Percentiles rank a stretch among this genome's conserved stretches.
These are phyloP conservation scores for Empis livida DNA, from an alignment of 2,888 invertebrate genomes.

Conservation along the genomic window DNA sequence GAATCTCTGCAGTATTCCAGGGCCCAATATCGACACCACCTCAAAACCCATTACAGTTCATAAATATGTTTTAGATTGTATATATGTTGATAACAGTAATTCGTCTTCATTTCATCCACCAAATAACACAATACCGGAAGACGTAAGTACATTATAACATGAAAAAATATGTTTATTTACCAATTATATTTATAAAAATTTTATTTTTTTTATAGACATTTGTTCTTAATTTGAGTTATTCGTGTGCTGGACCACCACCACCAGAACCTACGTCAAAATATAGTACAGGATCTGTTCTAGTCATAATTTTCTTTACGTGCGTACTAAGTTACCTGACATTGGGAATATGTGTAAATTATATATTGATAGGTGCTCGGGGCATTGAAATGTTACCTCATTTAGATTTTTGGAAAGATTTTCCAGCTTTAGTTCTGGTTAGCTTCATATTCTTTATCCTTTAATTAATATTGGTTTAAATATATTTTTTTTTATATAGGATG, in stretches of 20 bases:
- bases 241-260: neutral
- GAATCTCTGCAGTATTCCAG: neutral
- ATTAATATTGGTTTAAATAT: too few relatives aligned
- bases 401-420: slow-evolving; percentile 58
- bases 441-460: too few relatives aligned
- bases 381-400: slow-evolving; percentile 61
- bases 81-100: neutral
- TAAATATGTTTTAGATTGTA: neutral
- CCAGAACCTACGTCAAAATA: slow-evolving; percentile 2
- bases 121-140: too few relatives aligned
- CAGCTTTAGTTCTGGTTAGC: slow-evolving; percentile 54
- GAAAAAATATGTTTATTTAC: too few relatives aligned
- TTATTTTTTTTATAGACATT: too few relatives aligned
- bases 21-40: too few relatives aligned
- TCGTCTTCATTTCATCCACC: too few relatives aligned
- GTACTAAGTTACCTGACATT: slow-evolving; percentile 43
- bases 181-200: too few relatives aligned
- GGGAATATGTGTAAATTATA: slow-evolving; percentile 51
- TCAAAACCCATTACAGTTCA: neutral
- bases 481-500: slow-evolving; percentile 11
- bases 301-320: slow-evolving; percentile 48
- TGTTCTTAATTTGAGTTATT: neutral
- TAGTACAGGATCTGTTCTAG: slow-evolving; percentile 43
- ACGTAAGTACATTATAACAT: too few relatives aligned
- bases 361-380: slow-evolving; percentile 57